Conservation (phyloP, 1,140 invertebrate species). For the Bacillus rossius region DNA sequence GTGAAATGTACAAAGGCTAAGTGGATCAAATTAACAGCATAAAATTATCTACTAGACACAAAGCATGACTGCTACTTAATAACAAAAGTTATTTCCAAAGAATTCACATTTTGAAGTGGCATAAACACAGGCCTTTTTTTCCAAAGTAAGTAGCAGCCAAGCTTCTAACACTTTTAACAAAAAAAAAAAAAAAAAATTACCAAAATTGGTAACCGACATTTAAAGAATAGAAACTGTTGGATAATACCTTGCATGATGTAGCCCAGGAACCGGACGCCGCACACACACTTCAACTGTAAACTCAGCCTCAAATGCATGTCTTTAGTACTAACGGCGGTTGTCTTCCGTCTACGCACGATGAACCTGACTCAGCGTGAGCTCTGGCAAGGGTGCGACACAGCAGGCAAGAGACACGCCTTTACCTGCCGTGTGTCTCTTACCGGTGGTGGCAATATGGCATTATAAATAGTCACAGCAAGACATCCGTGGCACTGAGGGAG, state of each 20-base stretch:
- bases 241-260: slow-evolving; percentile 37
- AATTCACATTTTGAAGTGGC: too few relatives aligned
- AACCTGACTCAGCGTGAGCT: slow-evolving; percentile 9
- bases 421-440: too few relatives aligned
- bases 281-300: slow-evolving; percentile 18
- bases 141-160: slow-evolving; percentile 19
- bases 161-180: slow-evolving; percentile 17
- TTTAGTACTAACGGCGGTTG: slow-evolving; percentile 22
- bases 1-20: too few relatives aligned
- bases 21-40: slow-evolving; percentile 5
- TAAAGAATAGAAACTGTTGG: slow-evolving; percentile 36
- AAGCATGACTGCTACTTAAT: slow-evolving; percentile 19
- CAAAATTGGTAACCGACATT: slow-evolving; percentile 19
- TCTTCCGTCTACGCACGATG: slow-evolving; percentile 20
- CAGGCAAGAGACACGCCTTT: slow-evolving; percentile 8
- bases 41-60: slow-evolving; percentile 8
- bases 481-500: too few relatives aligned
- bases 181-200: too few relatives aligned
- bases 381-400: not conserved
- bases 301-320: slow-evolving; percentile 25
- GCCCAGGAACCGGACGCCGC: too few relatives aligned
- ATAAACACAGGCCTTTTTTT: too few relatives aligned
- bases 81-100: too few relatives aligned
- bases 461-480: too few relatives aligned
- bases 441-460: too few relatives aligned